Percentiles rank a stretch among this genome's conserved stretches.
Evolutionary conservation across 2,888 invertebrate genomes (phyloP).

Genomic region (Papilio demoleus): DNA sequence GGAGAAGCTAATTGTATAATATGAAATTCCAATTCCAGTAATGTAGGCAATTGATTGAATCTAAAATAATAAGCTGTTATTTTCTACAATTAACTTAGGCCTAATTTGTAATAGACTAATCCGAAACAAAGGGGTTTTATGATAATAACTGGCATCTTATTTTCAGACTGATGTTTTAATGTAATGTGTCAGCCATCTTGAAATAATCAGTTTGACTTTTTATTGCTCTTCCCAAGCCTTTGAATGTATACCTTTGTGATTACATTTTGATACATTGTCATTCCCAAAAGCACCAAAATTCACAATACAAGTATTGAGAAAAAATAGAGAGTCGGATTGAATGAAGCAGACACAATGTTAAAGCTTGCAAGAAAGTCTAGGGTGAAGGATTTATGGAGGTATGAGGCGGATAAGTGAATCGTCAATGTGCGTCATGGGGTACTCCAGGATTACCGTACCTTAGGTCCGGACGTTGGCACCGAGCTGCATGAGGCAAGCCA

Average conservation of each 20-base stretch:
- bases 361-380: conserved; percentile 48
- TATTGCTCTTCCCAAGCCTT: not conserved
- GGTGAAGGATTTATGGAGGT: conserved; percentile 52
- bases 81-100: not conserved
- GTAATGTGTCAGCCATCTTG: not conserved
- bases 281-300: too few relatives aligned
- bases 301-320: not conserved
- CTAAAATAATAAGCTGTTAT: not conserved
- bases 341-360: conserved; percentile 35
- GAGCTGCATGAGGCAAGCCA: conserved; percentile 73
- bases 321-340: not conserved
- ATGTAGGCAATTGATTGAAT: not conserved
- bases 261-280: not conserved
- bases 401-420: conserved; percentile 55
- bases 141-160: not conserved
- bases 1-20: not conserved
- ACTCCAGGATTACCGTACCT: conserved; percentile 60
- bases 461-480: conserved; percentile 50
- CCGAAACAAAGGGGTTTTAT: not conserved
- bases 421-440: conserved; percentile 52
- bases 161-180: not conserved
- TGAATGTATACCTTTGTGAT: conserved; percentile 1
- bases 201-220: not conserved
- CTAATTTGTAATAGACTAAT: not conserved
- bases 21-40: not conserved